Evolutionary conservation across 2,113 vertebrate species (phyloP).

Genomic region (Crocuta crocuta): DNA sequence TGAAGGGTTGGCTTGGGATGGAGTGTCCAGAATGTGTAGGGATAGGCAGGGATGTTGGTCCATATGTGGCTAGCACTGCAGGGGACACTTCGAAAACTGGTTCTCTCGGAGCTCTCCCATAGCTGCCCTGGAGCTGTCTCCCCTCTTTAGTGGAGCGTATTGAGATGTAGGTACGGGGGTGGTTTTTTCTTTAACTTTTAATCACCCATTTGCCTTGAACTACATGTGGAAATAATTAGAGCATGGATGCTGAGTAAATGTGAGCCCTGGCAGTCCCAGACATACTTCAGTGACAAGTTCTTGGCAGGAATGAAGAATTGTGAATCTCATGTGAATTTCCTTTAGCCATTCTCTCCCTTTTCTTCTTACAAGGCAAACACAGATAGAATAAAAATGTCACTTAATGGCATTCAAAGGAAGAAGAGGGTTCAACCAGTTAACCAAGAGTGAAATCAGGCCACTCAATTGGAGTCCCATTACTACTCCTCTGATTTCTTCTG

Average conservation of each 20-base stretch:
- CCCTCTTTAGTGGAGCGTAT: background rate
- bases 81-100: background rate
- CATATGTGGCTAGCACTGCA: background rate
- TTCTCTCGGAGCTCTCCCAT: background rate
- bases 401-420: conserved; percentile 53
- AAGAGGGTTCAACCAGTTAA: conserved; percentile 50
- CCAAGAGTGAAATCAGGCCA: background rate
- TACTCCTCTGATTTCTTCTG: background rate
- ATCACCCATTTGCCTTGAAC: conserved; percentile 73
- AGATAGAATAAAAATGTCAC: conserved; percentile 56
- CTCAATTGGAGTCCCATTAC: background rate
- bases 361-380: conserved; percentile 63
- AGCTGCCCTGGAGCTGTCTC: background rate
- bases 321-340: conserved; percentile 80
- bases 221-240: conserved; percentile 83
- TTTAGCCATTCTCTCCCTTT: conserved; percentile 51
- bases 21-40: background rate
- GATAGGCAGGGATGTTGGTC: background rate
- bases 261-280: conserved; percentile 73
- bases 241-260: conserved; percentile 75
- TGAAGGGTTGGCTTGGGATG: background rate
- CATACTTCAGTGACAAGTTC: conserved; percentile 82
- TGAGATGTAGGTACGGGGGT: conserved; percentile 49
- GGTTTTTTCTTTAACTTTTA: background rate
- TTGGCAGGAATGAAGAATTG: conserved; percentile 76